Evolutionary conservation across 2,113 vertebrate genomes (phyloP), one percentile per base, ranked within the genome.

Genomic region (Tringa solitaria): DNA sequence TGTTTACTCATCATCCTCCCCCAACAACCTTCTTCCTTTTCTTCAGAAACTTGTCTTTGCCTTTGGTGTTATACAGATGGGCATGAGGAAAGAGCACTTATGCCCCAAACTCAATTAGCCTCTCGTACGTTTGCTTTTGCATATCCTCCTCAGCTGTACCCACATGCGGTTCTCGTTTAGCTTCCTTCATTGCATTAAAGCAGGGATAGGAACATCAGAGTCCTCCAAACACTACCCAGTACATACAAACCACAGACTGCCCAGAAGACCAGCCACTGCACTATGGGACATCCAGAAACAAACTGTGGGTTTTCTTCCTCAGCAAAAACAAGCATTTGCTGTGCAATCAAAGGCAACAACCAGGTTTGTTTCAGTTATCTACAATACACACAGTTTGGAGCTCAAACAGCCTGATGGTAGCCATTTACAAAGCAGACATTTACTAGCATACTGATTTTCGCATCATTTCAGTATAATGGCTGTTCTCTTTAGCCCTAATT

Each of bases 1-100:
- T 79, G 46, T 91, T 96, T 93, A 90, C 65, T 94, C 93, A 86
- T 37, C 86, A 53, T 77, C 43, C 64, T 94, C 48, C 85, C 46
- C 37, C 77, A 69, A 30, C 20, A 89, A 60, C 9, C 39, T 69
- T 87, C 24, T 81, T 88, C 57, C 65, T 81, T 64, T 79, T 57
- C 87, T 59, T 84, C 56, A 91, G 54, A 53, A 89, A 89, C 51
- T 70, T 80, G 43, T 17, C 74, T 63, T 69, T 48, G 32, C 32
- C 48, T 91, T 59, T 76, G 59, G 56, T 78, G 84, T 87, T 60
- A 51, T 8, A 64, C n/a, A 43, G 12, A 53, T 9, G 45, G 80
- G 61, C 48, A 60, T 1, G 46, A 59, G 5, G 21, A 65, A 91
- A 91, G 64, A 74, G 13, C 10, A 22, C 54, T 72, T 45, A 75